Base-by-base conservation (phyloP, 2,113 vertebrate genomes). In the Elaphurus davidianus region DNA sequence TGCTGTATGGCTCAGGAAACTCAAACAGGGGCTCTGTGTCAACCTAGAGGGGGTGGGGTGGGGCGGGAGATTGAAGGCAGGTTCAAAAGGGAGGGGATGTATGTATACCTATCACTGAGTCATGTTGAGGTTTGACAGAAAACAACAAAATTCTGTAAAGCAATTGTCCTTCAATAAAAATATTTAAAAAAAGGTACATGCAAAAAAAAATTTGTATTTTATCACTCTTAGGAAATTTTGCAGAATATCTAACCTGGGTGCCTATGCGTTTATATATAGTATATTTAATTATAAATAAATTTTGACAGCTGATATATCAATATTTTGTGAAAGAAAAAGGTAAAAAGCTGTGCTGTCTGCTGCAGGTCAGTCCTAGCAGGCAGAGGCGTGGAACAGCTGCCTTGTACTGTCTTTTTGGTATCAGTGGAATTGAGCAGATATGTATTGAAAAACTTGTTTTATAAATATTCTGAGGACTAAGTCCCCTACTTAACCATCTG, bases 381-480 rank as follows among this genome's bases (percentile, higher is more conserved):
- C 45, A 90, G 50, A 95, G 95, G 8, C 8, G 5, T 47, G 55
- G 21, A 54, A 54, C 54, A 92, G 28, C 64, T 95, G 23, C 43
- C 11, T 82, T 96, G 4, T 84, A 45, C 36, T 96, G 28, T 45
- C 57, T 96, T 85, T 96, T 92, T 47, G 62, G 16, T 94, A 64
- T 96, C 59, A 94, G 64, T 92, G 40, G 14, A 94, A 83, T 87
- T 87, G 52, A 93, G 81, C 81, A 96, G 86, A 71, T 96, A 87
- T 87, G 55, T 96, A 84, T 90, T 95, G 91, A 87, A 94, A 94
- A 95, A 87, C 50, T 94, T 62, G 95, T 90, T 85, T 67, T 94
- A 79, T 94, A 95, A 92, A 93, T 97, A 96, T 97, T 95, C 78
- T 92, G 71, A 90, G 71, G 79, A 93, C 71, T 94, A 67, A 87